A percentile compares a stretch with the other conserved stretches of the same genome.
Conservation (phyloP, 2,888 invertebrate genomes). For the Epicampocera succincta region DNA sequence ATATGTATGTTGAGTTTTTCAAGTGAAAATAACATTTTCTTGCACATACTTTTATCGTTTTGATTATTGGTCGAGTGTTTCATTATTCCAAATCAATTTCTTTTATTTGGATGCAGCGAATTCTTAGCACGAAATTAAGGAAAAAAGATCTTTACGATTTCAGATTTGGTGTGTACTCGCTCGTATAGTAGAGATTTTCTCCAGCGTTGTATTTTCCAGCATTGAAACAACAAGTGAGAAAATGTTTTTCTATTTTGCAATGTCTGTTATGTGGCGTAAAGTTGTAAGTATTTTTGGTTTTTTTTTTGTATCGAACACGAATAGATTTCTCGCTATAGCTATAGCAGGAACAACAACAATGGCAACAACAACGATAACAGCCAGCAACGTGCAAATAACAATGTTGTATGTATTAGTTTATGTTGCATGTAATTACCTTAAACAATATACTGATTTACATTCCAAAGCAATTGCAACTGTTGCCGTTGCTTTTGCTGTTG, state of each 20-base stretch:
- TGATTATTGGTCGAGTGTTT: constrained; percentile 63
- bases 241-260: constrained; percentile 32
- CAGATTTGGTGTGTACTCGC: constrained; percentile 20
- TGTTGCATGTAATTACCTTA: constrained; percentile 75
- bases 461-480: constrained; percentile 79
- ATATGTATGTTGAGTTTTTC: background rate
- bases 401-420: constrained; percentile 65
- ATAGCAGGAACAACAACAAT: background rate
- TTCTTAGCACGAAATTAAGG: constrained; percentile 43
- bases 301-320: constrained; percentile 2
- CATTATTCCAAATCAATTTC: constrained; percentile 54
- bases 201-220: constrained; percentile 7
- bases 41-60: constrained; percentile 52
- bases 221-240: constrained; percentile 52
- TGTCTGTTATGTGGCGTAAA: constrained; percentile 24
- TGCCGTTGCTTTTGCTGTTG: constrained; percentile 66
- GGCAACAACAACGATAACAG: background rate
- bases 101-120: constrained; percentile 47
- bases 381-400: constrained; percentile 39
- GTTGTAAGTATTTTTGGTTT: background rate
- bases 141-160: constrained; percentile 36
- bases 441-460: constrained; percentile 77
- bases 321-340: constrained; percentile 12
- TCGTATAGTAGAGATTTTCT: constrained; percentile 3
- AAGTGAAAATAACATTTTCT: constrained; percentile 49